Evolutionary conservation across 2,113 vertebrate genomes (phyloP).

Genomic region (Cyprichromis sp.): DNA sequence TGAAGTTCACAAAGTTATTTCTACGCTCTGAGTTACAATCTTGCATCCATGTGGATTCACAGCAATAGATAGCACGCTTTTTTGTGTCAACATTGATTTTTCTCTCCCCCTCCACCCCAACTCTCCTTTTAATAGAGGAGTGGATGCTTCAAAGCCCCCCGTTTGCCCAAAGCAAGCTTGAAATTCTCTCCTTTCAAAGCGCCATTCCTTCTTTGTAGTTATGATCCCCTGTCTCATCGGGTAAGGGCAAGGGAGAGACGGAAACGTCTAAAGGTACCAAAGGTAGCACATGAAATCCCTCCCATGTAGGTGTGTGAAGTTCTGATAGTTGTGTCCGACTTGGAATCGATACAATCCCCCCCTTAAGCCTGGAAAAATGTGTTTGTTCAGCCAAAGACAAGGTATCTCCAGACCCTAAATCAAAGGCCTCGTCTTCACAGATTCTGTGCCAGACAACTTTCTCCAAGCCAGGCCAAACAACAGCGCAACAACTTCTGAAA

Average conservation of each 20-base stretch:
- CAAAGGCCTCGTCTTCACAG: slow-evolving; percentile 39
- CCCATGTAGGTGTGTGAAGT: slow-evolving; percentile 68
- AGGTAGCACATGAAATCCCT: slow-evolving; percentile 66
- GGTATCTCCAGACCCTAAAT: slow-evolving; percentile 62
- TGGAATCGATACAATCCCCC: slow-evolving; percentile 58
- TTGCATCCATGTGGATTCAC: slow-evolving; percentile 46
- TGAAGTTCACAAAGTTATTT: slow-evolving; percentile 16
- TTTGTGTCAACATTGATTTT: slow-evolving; percentile 86
- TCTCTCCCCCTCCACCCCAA: slow-evolving; percentile 28
- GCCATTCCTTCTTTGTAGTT: slow-evolving; percentile 79
- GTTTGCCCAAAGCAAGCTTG: slow-evolving; percentile 84
- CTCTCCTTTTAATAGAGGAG: slow-evolving; percentile 74
- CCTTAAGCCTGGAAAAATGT: slow-evolving; percentile 57
- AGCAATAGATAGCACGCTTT: slow-evolving; percentile 54
- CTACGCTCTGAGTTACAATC: slow-evolving; percentile 22
- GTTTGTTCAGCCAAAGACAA: slow-evolving; percentile 51
- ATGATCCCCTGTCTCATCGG: slow-evolving; percentile 75
- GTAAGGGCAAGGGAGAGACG: slow-evolving; percentile 73
- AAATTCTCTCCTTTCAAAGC: slow-evolving; percentile 84
- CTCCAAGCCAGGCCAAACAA: slow-evolving; percentile 35
- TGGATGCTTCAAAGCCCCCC: slow-evolving; percentile 82
- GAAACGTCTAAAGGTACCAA: slow-evolving; percentile 84
- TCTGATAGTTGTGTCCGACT: slow-evolving; percentile 57
- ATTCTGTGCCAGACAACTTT: slow-evolving; percentile 51
- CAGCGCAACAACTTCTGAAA: slow-evolving; percentile 40